These are phyloP conservation scores for Acrocephalus kingi DNA, from an alignment of 2,113 vertebrate genomes.

Conservation along the genomic window DNA sequence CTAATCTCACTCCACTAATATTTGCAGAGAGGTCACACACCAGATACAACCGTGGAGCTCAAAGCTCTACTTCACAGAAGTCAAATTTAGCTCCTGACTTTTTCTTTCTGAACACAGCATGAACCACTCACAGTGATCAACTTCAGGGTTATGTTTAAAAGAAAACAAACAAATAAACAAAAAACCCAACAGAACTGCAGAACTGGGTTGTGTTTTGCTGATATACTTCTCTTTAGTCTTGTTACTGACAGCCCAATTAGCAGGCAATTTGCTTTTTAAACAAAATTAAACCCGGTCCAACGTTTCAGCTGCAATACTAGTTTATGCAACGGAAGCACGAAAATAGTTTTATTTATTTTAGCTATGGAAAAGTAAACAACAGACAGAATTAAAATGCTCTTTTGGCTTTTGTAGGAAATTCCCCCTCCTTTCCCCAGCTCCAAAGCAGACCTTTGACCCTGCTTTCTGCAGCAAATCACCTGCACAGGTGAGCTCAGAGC, in stretches of 20 bases:
- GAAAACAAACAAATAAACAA: too few species aligned
- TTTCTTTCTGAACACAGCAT: neutral
- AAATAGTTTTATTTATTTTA: neutral
- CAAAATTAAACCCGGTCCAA: neutral
- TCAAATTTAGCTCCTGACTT: neutral
- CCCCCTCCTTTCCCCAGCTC: neutral
- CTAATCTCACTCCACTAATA: neutral
- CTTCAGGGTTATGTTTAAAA: neutral
- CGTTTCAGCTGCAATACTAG: too few species aligned
- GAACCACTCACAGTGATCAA: neutral
- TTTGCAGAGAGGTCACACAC: neutral
- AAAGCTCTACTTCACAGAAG: neutral
- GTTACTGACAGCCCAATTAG: neutral
- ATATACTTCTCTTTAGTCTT: neutral
- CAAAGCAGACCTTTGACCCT: neutral
- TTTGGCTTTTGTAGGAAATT: neutral
- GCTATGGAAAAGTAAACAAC: neutral
- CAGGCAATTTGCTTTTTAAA: neutral
- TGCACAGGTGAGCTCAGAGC: neutral
- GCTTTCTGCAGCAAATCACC: neutral
- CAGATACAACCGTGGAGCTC: neutral
- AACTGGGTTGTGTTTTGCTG: neutral
- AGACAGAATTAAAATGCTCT: neutral
- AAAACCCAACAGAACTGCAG: too few species aligned
- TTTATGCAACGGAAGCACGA: accelerated